Evolutionary conservation across 2,113 vertebrate species (phyloP).

Genomic region (Irena cyanogastra): DNA sequence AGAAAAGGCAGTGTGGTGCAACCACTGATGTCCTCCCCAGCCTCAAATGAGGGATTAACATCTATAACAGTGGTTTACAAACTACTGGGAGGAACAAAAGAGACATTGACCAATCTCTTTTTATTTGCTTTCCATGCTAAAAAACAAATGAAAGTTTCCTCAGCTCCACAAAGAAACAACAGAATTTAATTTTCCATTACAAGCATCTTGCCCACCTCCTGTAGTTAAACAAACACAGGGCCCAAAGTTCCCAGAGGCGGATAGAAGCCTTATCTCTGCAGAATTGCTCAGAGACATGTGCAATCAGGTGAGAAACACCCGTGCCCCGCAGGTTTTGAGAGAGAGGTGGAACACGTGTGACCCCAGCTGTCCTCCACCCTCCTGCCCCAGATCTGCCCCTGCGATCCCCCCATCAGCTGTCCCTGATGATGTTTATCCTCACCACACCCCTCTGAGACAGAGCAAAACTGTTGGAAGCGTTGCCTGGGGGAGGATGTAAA

Average conservation of each 20-base stretch:
- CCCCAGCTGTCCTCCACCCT: neutral
- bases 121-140: neutral
- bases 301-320: neutral
- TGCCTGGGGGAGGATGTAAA: neutral
- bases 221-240: neutral
- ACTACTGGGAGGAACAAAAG: neutral
- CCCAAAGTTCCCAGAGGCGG: neutral
- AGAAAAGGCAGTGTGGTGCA: neutral
- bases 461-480: neutral
- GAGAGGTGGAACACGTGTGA: neutral
- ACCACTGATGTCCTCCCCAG: neutral
- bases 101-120: neutral
- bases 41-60: neutral
- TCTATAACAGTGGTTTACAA: neutral
- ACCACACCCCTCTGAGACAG: neutral
- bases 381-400: neutral
- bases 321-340: accelerated
- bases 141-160: neutral
- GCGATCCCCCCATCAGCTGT: neutral
- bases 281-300: neutral
- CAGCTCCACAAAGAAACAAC: neutral
- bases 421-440: neutral
- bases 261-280: neutral
- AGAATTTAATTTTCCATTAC: neutral
- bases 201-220: neutral